Conservation (phyloP, 1,140 invertebrate genomes). For the Venturia canescens region DNA sequence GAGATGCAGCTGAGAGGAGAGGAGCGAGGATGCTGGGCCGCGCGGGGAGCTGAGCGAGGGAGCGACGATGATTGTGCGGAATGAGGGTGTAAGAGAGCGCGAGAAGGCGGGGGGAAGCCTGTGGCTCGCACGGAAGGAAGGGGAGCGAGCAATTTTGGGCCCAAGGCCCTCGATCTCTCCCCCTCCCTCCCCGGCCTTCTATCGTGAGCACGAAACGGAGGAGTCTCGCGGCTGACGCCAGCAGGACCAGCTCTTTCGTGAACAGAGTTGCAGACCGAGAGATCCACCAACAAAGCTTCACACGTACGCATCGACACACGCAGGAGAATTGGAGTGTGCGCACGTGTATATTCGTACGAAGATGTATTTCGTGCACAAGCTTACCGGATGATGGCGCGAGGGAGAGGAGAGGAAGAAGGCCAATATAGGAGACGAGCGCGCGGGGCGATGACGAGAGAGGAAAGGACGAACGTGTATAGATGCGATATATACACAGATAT, state of each 20-base stretch:
- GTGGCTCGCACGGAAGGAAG: conserved; percentile 44
- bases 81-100: conserved; percentile 25
- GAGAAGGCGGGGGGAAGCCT: conserved; percentile 17
- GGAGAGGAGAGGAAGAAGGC: conserved; percentile 45
- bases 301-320: neutral
- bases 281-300: conserved; percentile 30
- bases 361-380: conserved; percentile 17
- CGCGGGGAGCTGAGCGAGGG: neutral
- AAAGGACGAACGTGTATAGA: conserved; percentile 22
- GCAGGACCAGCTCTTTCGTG: conserved; percentile 56
- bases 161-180: conserved; percentile 51
- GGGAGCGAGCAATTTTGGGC: conserved; percentile 61
- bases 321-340: neutral
- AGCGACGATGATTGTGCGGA: conserved; percentile 3
- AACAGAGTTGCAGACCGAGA: conserved; percentile 52
- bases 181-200: conserved; percentile 8
- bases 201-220: neutral
- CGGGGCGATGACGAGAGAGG: conserved; percentile 30
- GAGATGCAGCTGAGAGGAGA: conserved; percentile 51
- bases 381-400: conserved; percentile 40
- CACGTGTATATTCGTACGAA: neutral
- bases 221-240: conserved; percentile 47
- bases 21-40: neutral
- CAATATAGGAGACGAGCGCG: conserved; percentile 39
- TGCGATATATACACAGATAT: neutral